Conservation (phyloP, 2,797 vertebrate genomes). For the Lacerta viridis region DNA sequence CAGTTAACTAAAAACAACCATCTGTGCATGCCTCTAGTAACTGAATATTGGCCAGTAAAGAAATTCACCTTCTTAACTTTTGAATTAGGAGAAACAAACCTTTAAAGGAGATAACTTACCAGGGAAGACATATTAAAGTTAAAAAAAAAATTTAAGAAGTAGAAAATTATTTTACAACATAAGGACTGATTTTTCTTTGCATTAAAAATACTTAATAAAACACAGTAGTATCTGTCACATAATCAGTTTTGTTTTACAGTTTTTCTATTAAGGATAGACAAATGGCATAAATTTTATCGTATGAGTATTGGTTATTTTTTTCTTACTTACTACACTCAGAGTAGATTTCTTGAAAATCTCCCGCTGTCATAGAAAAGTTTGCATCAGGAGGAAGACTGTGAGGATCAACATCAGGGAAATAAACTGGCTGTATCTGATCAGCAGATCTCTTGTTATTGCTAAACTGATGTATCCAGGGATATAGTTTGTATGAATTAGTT, state of each 20-base stretch:
- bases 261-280: not conserved
- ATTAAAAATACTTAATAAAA: not conserved
- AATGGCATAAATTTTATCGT: not conserved
- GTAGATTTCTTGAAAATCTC: slow-evolving; percentile 98
- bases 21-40: not conserved
- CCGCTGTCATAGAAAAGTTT: slow-evolving; percentile 99
- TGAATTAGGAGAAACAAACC: not conserved
- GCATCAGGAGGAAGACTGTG: slow-evolving; percentile 91
- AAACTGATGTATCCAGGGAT: slow-evolving; percentile 99
- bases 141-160: not conserved
- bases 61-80: not conserved
- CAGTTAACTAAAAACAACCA: not conserved
- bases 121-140: not conserved
- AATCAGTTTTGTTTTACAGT: not conserved
- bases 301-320: not conserved
- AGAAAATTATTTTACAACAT: not conserved
- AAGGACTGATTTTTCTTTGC: not conserved
- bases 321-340: slow-evolving; percentile 88
- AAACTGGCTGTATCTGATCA: slow-evolving; percentile 94
- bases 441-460: slow-evolving; percentile 96
- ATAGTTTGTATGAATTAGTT: slow-evolving; percentile 92
- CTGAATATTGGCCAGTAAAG: not conserved
- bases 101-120: not conserved
- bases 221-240: not conserved
- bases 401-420: slow-evolving; percentile 95